Conservation (phyloP, 2,888 invertebrate genomes). For the Cheilosia urbana region DNA sequence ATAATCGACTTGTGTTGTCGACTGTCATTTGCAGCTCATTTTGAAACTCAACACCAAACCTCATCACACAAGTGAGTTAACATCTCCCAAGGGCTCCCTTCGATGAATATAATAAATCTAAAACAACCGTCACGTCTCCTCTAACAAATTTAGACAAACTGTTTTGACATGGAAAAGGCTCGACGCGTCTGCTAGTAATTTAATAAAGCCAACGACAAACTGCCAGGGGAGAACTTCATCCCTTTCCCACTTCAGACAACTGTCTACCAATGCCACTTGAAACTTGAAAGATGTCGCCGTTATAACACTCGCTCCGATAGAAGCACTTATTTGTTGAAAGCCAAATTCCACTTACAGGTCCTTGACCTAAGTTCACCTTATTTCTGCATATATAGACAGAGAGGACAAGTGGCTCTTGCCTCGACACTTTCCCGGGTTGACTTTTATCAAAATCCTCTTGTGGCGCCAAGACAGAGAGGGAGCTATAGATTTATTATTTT, state of each 20-base stretch:
- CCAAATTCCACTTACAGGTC: background rate
- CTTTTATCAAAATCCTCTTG: constrained; percentile 23
- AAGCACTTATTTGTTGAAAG: constrained; percentile 5
- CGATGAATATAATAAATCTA: too few relatives aligned
- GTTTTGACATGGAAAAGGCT: too few relatives aligned
- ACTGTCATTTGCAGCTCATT: too few relatives aligned
- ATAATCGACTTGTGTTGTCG: too few relatives aligned
- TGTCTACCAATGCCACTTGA: constrained; percentile 49
- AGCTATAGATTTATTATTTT: constrained; percentile 1
- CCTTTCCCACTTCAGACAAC: background rate
- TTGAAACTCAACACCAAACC: too few relatives aligned
- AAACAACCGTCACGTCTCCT: too few relatives aligned
- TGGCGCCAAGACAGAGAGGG: background rate
- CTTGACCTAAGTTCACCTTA: constrained; percentile 64
- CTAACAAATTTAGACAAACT: too few relatives aligned
- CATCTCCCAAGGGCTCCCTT: too few relatives aligned
- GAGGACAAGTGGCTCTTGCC: constrained; percentile 11
- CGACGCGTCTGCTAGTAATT: background rate
- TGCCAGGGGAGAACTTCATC: background rate
- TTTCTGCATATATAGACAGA: constrained; percentile 13
- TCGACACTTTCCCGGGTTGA: constrained; percentile 17
- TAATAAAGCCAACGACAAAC: background rate
- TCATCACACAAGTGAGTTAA: too few relatives aligned
- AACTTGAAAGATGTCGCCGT: constrained; percentile 41
- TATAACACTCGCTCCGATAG: constrained; percentile 22